These are phyloP conservation scores for Bombyx mandarina DNA, from an alignment of 1,140 invertebrate genomes.

Conservation along the genomic window DNA sequence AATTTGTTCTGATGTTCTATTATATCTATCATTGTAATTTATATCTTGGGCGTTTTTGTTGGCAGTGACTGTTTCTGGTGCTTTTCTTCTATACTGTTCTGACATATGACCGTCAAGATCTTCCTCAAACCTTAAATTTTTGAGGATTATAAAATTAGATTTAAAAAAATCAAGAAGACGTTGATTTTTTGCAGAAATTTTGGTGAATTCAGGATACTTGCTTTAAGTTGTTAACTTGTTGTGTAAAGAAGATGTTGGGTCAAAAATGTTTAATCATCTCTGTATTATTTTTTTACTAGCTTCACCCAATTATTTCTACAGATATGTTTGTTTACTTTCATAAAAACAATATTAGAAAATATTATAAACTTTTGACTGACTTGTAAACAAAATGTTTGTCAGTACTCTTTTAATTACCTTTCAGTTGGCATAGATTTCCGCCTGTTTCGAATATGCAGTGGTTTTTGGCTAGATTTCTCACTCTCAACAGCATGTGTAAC, in stretches of 20 bases:
- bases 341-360: no score
- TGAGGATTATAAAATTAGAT: not conserved
- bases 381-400: no score
- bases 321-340: no score
- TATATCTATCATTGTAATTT: conserved; percentile 7
- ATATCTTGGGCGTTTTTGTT: conserved; percentile 1
- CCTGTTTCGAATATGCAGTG: conserved; percentile 26
- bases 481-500: not conserved
- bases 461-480: conserved; percentile 7
- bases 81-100: not conserved
- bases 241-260: no score
- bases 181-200: no score
- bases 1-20: conserved; percentile 19
- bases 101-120: conserved; percentile 10
- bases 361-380: no score
- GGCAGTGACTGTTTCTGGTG: not conserved
- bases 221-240: no score
- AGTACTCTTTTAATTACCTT: conserved; percentile 18
- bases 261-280: no score
- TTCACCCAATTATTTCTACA: no score
- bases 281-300: no score
- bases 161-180: no score
- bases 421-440: conserved; percentile 34
- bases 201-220: no score
- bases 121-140: conserved; percentile 41